Evolutionary conservation across 2,113 vertebrate genomes (phyloP).

Genomic region (human): GRCh38 chr15:34583501-34584000

Average conservation of each 20-base stretch:
- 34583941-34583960: background rate
- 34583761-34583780: too few relatives aligned
- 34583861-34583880: background rate
- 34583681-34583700: constrained; percentile 62
- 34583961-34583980: background rate
- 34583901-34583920: background rate
- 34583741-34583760: constrained; percentile 18
- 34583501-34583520: constrained; percentile 30
- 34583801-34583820: background rate
- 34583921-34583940: constrained; percentile 18
- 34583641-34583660: constrained; percentile 72
- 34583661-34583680: constrained; percentile 62
- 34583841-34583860: constrained; percentile 52
- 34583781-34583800: too few relatives aligned
- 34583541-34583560: background rate
- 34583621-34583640: constrained; percentile 76
- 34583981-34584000: background rate
- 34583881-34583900: background rate
- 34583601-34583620: constrained; percentile 77
- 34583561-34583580: background rate
- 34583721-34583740: constrained; percentile 55
- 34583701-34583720: constrained; percentile 55
- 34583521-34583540: background rate
- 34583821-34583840: constrained; percentile 3
- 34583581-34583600: constrained; percentile 80